These are phyloP conservation scores for Eutolmus rufibarbis DNA, from an alignment of 2,888 invertebrate species.

Conservation along the genomic window DNA sequence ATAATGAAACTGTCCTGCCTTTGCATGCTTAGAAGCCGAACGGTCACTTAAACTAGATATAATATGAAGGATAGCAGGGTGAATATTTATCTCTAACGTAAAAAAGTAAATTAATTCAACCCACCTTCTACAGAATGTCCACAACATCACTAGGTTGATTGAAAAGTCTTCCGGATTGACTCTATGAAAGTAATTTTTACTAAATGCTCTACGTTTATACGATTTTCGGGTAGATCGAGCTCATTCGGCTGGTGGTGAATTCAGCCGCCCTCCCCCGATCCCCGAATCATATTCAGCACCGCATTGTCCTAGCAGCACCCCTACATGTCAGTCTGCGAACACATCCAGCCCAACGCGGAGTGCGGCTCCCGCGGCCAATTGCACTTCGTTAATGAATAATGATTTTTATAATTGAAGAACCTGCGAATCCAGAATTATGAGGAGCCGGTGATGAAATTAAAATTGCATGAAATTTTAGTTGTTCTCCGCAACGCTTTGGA, in stretches of 20 bases:
- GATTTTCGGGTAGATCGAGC: not conserved
- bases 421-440: not conserved
- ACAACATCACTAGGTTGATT: not conserved
- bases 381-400: not conserved
- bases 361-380: not conserved
- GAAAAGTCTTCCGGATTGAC: not conserved
- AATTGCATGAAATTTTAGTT: not conserved
- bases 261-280: not conserved
- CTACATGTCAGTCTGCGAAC: not conserved
- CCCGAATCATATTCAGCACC: not conserved
- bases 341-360: not conserved
- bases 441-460: not conserved
- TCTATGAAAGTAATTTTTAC: not conserved
- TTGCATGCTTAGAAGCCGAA: too few species aligned
- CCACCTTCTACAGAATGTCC: not conserved
- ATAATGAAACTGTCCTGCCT: too few species aligned
- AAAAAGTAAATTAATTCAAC: not conserved
- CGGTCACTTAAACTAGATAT: too few species aligned
- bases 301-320: not conserved
- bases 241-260: not conserved
- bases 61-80: too few species aligned
- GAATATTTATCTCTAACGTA: not conserved
- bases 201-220: not conserved
- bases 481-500: not conserved
- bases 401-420: not conserved